Evolutionary conservation across 2,888 invertebrate species (phyloP), one percentile per base, ranked within the genome.

Genomic region (Mesorhabditis sp.): DNA sequence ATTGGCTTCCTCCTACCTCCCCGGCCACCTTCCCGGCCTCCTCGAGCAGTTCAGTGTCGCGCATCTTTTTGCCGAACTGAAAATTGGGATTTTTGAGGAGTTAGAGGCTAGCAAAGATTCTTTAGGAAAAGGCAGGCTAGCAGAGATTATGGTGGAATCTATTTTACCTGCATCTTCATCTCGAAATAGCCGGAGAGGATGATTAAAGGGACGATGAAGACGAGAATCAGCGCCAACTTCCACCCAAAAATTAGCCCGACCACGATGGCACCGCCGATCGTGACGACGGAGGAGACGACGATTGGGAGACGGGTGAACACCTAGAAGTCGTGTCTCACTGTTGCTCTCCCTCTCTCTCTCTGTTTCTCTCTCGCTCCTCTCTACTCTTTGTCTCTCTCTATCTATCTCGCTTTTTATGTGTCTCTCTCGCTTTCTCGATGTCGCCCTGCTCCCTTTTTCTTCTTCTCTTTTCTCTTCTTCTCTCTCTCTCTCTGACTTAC

Each of bases 21-120:
- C 58, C 58, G n/a, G 87, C 87, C 41, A 89, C 89, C 84, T 88
- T 88, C 68, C 89, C 89, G 62, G 89, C 89, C 70, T 87, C 86
- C 76, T 89, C 89, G 83, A 89, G 85, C 1, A 88, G 83, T 44
- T 86, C 86, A 1, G 87, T 86, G 80, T 89, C 89, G 67, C 87
- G 85, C 62, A 86, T 86, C 73, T 89, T 88, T 67, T 87, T 87
- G 62, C 88, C 88, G 68, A 87, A 86, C 70, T 87, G 67, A 28
- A 50, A 50, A 50, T 50, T 13, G n/a, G n/a, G 58, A 45, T 43
- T 65, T 13, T 13, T 44, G 28, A 65, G 13, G 13, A 44, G 15
- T 28, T 28, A 2, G 28, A 28, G 28, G 28, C 28, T 28, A 28
- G 28, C 28, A 28, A 2, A 28, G 28, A 28, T 28, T 28, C 1